phyloP scores from a whole-genome alignment of 1,140 invertebrate species.

The Bombus sibiricus region DNA sequence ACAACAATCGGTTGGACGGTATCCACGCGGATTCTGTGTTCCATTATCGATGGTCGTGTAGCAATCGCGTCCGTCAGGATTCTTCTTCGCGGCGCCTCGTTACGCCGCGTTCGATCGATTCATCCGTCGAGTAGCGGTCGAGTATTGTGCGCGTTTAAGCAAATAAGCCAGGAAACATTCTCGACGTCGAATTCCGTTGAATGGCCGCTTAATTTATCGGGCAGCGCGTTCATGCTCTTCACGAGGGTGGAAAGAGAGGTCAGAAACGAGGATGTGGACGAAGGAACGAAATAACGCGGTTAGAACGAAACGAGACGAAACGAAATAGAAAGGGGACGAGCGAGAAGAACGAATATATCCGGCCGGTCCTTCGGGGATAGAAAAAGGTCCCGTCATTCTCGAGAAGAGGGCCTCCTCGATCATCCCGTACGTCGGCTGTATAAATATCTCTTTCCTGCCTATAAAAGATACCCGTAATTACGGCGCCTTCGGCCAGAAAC shows the following conservation, averaged over 20 bases:
- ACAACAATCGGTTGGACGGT: not conserved
- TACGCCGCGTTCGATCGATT: slow-evolving; percentile 44
- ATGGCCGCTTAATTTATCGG: slow-evolving; percentile 65
- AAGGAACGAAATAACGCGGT: slow-evolving; percentile 49
- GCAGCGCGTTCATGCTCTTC: not conserved
- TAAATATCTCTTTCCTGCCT: slow-evolving; percentile 80
- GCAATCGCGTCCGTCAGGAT: slow-evolving; percentile 49
- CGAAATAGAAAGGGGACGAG: not conserved
- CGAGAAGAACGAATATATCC: not conserved
- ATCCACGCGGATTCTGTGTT: slow-evolving; percentile 30
- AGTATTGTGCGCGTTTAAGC: slow-evolving; percentile 63
- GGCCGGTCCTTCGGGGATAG: slow-evolving; percentile 41
- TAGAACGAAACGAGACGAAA: slow-evolving; percentile 14
- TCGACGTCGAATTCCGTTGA: slow-evolving; percentile 55
- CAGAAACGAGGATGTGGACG: too few species aligned
- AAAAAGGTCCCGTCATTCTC: slow-evolving; percentile 75
- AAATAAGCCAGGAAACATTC: slow-evolving; percentile 63
- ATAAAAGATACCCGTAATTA: slow-evolving; percentile 80
- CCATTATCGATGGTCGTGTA: slow-evolving; percentile 39
- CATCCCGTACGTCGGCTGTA: slow-evolving; percentile 79
- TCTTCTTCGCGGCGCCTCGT: slow-evolving; percentile 58
- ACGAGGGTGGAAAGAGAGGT: too few species aligned
- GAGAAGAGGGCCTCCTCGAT: slow-evolving; percentile 77
- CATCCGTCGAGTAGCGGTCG: slow-evolving; percentile 33
- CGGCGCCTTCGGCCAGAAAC: slow-evolving; percentile 74